These are phyloP conservation scores for Spatulosminthurus flaviceps DNA, from an alignment of 2,888 invertebrate genomes.

Conservation along the genomic window DNA sequence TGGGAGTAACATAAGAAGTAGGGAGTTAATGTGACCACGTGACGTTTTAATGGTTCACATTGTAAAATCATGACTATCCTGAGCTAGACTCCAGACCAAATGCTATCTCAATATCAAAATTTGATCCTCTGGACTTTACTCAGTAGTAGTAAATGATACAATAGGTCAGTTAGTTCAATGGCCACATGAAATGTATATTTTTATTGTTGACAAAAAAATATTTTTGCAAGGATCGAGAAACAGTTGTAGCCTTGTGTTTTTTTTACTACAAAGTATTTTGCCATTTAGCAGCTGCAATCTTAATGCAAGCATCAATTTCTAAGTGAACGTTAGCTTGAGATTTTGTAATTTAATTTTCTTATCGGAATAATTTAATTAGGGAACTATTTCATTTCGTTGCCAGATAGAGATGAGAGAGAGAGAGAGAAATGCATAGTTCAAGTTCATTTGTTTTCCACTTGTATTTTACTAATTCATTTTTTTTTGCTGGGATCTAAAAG, in stretches of 20 bases:
- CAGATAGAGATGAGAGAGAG: neutral
- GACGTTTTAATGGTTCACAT: too few species aligned
- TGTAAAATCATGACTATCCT: neutral
- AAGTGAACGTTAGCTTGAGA: neutral
- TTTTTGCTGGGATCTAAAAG: too few species aligned
- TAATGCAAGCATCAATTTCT: neutral
- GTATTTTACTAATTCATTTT: too few species aligned
- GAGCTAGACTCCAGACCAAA: neutral
- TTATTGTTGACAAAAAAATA: too few species aligned
- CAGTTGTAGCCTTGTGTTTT: too few species aligned
- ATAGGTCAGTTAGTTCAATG: neutral
- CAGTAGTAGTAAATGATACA: neutral
- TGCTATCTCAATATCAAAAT: neutral
- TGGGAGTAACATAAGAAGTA: too few species aligned
- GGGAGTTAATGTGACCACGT: too few species aligned
- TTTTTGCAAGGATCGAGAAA: too few species aligned
- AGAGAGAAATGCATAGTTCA: too few species aligned
- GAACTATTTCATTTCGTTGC: neutral
- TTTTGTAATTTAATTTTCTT: constrained; percentile 14
- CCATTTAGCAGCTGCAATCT: too few species aligned
- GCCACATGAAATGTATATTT: neutral
- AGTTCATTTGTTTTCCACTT: too few species aligned
- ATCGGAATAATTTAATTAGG: constrained; percentile 6
- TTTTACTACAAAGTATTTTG: too few species aligned
- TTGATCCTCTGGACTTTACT: neutral